Conservation (phyloP, 2,113 vertebrate genomes). For the Campylomormyrus numenius region DNA sequence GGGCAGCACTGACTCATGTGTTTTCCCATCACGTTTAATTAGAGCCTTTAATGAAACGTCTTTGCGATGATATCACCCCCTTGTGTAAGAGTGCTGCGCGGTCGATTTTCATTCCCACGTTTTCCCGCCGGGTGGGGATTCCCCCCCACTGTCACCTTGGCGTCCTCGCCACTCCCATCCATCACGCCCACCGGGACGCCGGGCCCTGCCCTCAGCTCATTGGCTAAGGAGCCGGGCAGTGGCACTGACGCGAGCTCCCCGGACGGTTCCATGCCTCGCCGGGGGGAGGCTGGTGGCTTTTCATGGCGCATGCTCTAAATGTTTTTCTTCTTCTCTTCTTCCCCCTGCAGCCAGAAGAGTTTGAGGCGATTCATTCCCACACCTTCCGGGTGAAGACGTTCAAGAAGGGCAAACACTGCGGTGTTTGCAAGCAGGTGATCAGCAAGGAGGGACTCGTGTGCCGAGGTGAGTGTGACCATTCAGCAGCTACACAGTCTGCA, state of each 20-base stretch:
- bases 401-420: conserved; percentile 89
- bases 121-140: background rate
- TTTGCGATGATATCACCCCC: background rate
- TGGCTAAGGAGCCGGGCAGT: background rate
- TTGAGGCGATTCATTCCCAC: conserved; percentile 80
- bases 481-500: background rate
- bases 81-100: background rate
- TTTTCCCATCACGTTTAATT: conserved; percentile 7
- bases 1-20: background rate
- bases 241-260: background rate
- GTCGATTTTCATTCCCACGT: background rate
- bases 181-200: background rate
- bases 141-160: background rate
- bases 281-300: background rate
- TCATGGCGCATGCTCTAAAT: background rate
- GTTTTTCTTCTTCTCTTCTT: conserved; percentile 6
- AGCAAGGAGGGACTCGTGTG: conserved; percentile 85
- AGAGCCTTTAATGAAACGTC: conserved; percentile 9
- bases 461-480: conserved; percentile 66
- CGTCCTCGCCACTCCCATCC: background rate
- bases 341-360: conserved; percentile 73
- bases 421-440: conserved; percentile 87
- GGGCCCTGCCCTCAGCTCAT: background rate
- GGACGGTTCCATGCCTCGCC: background rate
- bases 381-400: conserved; percentile 87